Evolutionary conservation across 2,888 invertebrate species (phyloP).

Genomic region (Papilio protenor): DNA sequence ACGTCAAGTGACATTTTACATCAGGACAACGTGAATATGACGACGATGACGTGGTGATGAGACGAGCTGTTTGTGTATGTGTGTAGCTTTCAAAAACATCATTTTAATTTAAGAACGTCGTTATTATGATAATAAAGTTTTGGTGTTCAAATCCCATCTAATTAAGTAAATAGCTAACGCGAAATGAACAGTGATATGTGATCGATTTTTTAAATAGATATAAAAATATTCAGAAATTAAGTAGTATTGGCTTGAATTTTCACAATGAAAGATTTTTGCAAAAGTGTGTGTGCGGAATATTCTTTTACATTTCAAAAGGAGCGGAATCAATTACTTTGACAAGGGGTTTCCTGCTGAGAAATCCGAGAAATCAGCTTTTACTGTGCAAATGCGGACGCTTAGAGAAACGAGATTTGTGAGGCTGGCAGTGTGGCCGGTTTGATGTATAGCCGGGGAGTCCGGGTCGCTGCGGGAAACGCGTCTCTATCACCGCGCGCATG

Average conservation of each 20-base stretch:
- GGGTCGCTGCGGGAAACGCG: background rate
- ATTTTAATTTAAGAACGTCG: background rate
- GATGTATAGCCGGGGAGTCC: background rate
- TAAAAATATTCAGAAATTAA: background rate
- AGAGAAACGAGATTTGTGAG: background rate
- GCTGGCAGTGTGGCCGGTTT: background rate
- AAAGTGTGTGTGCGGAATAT: background rate
- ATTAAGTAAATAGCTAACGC: background rate
- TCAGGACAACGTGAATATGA: too few species aligned
- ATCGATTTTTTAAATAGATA: background rate
- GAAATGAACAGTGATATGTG: background rate
- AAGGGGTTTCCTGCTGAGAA: constrained; percentile 8
- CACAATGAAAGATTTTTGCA: background rate
- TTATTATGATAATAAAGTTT: background rate
- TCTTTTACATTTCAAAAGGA: constrained; percentile 3
- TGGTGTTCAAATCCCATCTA: background rate
- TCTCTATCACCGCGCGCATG: background rate
- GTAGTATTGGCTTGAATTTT: background rate
- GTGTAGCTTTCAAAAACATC: too few species aligned
- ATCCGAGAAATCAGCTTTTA: background rate
- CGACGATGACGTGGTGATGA: too few species aligned
- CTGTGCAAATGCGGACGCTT: background rate
- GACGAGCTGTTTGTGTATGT: too few species aligned
- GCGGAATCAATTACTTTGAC: constrained; percentile 16
- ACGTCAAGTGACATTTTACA: too few species aligned